phyloP scores from a whole-genome alignment of 2,113 vertebrate genomes.

The Halcyon senegalensis region DNA sequence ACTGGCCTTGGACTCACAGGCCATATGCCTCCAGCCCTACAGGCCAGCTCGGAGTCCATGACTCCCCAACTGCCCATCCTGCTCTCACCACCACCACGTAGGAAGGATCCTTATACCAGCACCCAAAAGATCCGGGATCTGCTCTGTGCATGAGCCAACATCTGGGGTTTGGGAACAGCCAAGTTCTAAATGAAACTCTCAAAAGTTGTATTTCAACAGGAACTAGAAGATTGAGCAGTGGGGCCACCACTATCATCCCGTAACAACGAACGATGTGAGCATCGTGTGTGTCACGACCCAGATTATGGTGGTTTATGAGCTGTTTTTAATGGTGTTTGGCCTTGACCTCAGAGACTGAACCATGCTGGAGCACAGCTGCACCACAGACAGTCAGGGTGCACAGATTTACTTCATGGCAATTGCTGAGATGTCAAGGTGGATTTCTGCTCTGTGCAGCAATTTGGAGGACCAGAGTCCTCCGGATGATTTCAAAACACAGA shows the following conservation, averaged over 20 bases:
- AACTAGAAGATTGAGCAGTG: background rate
- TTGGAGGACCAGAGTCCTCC: background rate
- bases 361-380: background rate
- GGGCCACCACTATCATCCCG: background rate
- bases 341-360: background rate
- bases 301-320: background rate
- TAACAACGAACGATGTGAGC: fast-evolving
- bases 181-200: background rate
- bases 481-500: slow-evolving; percentile 8
- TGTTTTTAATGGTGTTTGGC: background rate
- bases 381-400: background rate
- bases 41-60: background rate
- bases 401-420: background rate
- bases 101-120: background rate
- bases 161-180: background rate
- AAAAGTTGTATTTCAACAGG: background rate
- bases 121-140: background rate
- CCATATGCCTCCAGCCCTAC: background rate
- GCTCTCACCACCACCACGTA: fast-evolving
- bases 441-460: background rate
- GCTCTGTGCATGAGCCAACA: fast-evolving
- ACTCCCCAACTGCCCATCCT: background rate
- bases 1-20: fast-evolving
- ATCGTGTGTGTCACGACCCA: background rate
- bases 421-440: background rate